phyloP scores from a whole-genome alignment of 53 echinoderm and acorn worm species.

The Paelopatides confundens region DNA sequence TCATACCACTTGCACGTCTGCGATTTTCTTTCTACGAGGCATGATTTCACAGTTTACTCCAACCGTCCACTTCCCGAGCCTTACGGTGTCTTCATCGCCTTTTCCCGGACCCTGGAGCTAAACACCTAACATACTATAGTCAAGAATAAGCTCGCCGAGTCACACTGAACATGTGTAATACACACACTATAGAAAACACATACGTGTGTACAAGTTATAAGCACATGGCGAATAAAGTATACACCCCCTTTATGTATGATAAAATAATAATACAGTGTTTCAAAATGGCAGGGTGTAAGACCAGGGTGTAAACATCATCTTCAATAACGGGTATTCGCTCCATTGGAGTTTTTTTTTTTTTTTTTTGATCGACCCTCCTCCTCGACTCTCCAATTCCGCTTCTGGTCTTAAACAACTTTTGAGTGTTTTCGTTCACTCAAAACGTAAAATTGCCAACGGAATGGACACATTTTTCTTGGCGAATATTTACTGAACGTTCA shows the following conservation, averaged over 20 bases:
- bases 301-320: not conserved
- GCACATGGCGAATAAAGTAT: not conserved
- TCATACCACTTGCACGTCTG: constrained; percentile 4
- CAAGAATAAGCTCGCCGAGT: constrained; percentile 18
- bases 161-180: constrained; percentile 27
- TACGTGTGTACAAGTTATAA: no score
- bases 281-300: not conserved
- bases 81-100: not conserved
- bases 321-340: no score
- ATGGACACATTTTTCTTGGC: constrained; percentile 15
- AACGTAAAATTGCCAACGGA: constrained; percentile 22
- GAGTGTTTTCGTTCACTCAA: constrained; percentile 29
- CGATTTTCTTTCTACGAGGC: constrained; percentile 76
- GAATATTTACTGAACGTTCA: not conserved
- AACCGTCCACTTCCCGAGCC: constrained; percentile 5
- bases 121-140: constrained; percentile 26
- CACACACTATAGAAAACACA: no score
- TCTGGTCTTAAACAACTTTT: not conserved
- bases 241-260: no score
- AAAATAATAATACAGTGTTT: no score
- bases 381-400: not conserved
- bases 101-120: not conserved
- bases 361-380: constrained; percentile 4
- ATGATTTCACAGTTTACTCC: constrained; percentile 74
- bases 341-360: not conserved